Evolutionary conservation across 1,140 invertebrate species (phyloP).

Genomic region (Cecropterus lyciades): DNA sequence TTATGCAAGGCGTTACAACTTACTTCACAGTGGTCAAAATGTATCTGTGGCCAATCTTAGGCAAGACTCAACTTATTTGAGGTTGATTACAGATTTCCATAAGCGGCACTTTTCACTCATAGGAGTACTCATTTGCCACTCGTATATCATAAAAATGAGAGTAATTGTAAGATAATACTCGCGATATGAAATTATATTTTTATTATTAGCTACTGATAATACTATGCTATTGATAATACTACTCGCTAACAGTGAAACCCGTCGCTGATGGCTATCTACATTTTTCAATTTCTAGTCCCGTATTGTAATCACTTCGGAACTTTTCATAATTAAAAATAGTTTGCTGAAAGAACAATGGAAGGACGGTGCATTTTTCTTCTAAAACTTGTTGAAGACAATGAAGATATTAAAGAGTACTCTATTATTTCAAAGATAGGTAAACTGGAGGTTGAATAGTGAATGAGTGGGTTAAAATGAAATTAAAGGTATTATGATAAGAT

Average conservation of each 20-base stretch:
- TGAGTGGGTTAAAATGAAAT: background rate
- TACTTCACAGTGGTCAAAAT: too few species aligned
- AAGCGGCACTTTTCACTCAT: too few species aligned
- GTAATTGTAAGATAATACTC: too few species aligned
- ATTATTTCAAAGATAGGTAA: conserved; percentile 22
- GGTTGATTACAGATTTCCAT: too few species aligned
- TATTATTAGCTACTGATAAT: too few species aligned
- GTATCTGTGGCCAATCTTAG: too few species aligned
- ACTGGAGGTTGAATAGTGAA: background rate
- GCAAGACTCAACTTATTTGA: too few species aligned
- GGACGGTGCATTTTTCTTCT: conserved; percentile 25
- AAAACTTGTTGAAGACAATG: conserved; percentile 24
- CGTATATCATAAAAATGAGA: too few species aligned
- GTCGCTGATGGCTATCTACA: conserved; percentile 13
- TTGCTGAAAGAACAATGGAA: conserved; percentile 19
- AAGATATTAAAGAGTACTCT: conserved; percentile 20
- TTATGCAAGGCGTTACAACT: too few species aligned
- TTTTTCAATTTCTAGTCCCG: conserved; percentile 27
- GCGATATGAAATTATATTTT: too few species aligned
- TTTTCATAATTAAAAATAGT: conserved; percentile 34
- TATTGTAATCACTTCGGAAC: conserved; percentile 29
- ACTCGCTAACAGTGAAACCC: background rate
- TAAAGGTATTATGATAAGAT: background rate
- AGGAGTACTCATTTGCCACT: too few species aligned
- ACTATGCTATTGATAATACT: too few species aligned